Evolutionary conservation across 2,113 vertebrate species (phyloP).

Genomic region (Struthidea cinerea): DNA sequence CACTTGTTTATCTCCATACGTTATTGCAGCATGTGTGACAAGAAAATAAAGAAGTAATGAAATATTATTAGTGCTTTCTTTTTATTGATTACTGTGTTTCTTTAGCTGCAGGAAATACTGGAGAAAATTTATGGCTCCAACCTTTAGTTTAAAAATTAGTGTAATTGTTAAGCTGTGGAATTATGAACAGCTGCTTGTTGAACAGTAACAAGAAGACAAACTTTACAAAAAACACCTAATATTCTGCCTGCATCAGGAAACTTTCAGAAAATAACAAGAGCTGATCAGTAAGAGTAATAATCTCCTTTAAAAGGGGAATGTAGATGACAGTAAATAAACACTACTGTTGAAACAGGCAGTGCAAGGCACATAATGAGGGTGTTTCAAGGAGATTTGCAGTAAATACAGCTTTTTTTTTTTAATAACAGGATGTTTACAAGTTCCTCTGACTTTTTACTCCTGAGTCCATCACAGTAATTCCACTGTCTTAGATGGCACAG

Average conservation of each 20-base stretch:
- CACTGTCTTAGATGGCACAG: neutral
- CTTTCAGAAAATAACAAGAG: neutral
- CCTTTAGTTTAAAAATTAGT: constrained; percentile 64
- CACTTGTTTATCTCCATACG: neutral
- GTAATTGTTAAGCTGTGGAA: constrained; percentile 45
- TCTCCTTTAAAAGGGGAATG: neutral
- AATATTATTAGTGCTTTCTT: constrained; percentile 61
- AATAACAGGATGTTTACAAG: neutral
- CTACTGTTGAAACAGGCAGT: neutral
- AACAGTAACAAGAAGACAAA: constrained; percentile 23
- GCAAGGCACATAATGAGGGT: neutral
- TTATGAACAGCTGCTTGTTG: constrained; percentile 28
- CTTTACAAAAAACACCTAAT: constrained; percentile 17
- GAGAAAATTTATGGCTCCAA: constrained; percentile 62
- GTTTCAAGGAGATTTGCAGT: neutral
- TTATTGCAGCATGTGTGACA: constrained; percentile 5
- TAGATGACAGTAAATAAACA: neutral
- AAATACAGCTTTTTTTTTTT: neutral
- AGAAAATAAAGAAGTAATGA: constrained; percentile 52
- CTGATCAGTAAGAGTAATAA: constrained; percentile 16
- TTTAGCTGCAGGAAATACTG: constrained; percentile 36
- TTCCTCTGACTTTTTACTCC: neutral
- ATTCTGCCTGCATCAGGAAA: neutral
- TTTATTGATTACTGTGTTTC: constrained; percentile 60
- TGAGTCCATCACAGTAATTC: neutral